Percentiles rank a stretch among this genome's conserved stretches.
These are phyloP conservation scores for Drosophila auraria DNA, from an alignment of 1,140 invertebrate genomes.

Conservation along the genomic window DNA sequence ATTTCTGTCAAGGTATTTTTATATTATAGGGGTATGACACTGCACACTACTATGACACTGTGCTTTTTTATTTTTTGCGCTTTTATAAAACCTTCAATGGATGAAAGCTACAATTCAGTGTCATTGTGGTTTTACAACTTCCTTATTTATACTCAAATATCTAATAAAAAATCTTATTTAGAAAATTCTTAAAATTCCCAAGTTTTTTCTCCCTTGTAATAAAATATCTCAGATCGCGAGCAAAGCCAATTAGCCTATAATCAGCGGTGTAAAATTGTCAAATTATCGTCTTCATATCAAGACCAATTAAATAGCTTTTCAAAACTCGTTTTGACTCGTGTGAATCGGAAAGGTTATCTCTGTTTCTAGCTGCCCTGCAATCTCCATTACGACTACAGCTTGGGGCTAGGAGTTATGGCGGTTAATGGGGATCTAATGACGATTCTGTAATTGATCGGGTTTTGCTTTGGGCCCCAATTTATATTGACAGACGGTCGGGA, in stretches of 20 bases:
- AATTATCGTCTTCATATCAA: constrained; percentile 11
- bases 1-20: too few species aligned
- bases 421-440: constrained; percentile 40
- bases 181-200: neutral
- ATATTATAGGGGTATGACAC: too few species aligned
- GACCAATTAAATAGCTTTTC: constrained; percentile 3
- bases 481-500: constrained; percentile 37
- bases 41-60: too few species aligned
- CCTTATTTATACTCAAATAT: too few species aligned
- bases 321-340: constrained; percentile 22
- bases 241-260: neutral
- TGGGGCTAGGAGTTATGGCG: constrained; percentile 23
- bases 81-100: neutral
- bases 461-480: constrained; percentile 22
- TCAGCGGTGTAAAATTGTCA: neutral
- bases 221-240: neutral
- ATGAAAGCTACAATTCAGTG: neutral
- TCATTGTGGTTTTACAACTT: neutral
- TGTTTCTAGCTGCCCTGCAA: neutral
- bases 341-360: constrained; percentile 28
- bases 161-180: neutral
- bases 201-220: neutral
- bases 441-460: constrained; percentile 6
- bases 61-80: too few species aligned
- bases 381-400: constrained; percentile 24